Percentiles rank a stretch among this genome's conserved stretches.
These are phyloP conservation scores for Dyspetes luteomarginatus DNA, from an alignment of 2,888 invertebrate species.

Conservation along the genomic window DNA sequence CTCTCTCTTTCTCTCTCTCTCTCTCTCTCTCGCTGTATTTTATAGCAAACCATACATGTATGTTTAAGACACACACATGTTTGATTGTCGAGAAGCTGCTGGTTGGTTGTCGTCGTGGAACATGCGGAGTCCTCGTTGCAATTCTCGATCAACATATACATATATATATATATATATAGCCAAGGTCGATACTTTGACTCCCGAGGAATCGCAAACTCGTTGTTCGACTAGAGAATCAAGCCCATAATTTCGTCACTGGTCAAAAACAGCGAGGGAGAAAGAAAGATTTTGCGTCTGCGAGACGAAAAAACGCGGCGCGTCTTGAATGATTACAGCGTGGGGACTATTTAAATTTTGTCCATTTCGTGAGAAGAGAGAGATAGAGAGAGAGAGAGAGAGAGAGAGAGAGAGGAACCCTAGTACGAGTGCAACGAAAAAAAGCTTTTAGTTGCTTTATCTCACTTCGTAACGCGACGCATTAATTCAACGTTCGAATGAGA, in stretches of 20 bases:
- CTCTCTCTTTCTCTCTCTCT: conserved; percentile 46
- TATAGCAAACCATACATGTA: not conserved
- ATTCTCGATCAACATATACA: conserved; percentile 22
- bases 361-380: conserved; percentile 1
- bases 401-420: conserved; percentile 29
- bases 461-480: conserved; percentile 65
- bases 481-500: conserved; percentile 69
- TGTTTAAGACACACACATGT: conserved; percentile 24
- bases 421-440: conserved; percentile 74
- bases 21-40: conserved; percentile 42
- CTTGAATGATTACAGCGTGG: conserved; percentile 56
- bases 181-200: conserved; percentile 61
- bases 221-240: conserved; percentile 59
- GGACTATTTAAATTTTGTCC: conserved; percentile 59
- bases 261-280: conserved; percentile 18
- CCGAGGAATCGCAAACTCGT: conserved; percentile 64
- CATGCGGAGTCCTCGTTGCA: conserved; percentile 48
- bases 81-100: conserved; percentile 59
- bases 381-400: conserved; percentile 26
- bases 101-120: conserved; percentile 47
- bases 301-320: conserved; percentile 17
- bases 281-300: conserved; percentile 15
- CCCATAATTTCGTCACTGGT: conserved; percentile 60
- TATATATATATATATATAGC: conserved; percentile 19
- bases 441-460: conserved; percentile 78